phyloP scores from a whole-genome alignment of 2,113 vertebrate genomes.

The Pelecanoides urinatrix region DNA sequence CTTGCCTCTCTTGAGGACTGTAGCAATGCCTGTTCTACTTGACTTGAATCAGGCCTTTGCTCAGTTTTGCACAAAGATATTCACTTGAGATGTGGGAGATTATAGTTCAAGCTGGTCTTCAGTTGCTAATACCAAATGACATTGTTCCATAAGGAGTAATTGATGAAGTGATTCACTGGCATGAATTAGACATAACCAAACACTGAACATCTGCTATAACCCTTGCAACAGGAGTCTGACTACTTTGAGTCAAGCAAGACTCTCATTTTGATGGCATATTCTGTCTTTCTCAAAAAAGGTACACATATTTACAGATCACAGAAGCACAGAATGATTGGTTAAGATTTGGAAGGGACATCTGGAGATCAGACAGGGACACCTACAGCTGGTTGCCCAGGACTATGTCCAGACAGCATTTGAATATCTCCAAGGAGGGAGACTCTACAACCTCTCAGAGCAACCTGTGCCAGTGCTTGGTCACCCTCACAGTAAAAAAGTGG shows the following conservation, averaged over 20 bases:
- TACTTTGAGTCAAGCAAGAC: neutral
- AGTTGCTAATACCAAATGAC: neutral
- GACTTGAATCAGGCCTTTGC: neutral
- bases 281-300: neutral
- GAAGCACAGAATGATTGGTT: neutral
- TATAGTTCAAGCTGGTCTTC: neutral
- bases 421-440: neutral
- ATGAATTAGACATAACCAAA: neutral
- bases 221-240: neutral
- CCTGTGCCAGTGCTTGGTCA: neutral
- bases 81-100: neutral
- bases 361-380: neutral
- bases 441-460: neutral
- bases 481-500: neutral
- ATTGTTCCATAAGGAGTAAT: neutral
- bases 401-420: neutral
- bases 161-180: neutral
- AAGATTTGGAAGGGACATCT: neutral
- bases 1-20: neutral
- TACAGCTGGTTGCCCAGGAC: neutral
- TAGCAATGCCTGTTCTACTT: neutral
- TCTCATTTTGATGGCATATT: neutral
- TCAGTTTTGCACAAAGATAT: neutral
- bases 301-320: neutral
- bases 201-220: slow-evolving; percentile 8